These are phyloP conservation scores for Sparidentex hasta DNA, from an alignment of 2,797 vertebrate species.

Conservation along the genomic window DNA sequence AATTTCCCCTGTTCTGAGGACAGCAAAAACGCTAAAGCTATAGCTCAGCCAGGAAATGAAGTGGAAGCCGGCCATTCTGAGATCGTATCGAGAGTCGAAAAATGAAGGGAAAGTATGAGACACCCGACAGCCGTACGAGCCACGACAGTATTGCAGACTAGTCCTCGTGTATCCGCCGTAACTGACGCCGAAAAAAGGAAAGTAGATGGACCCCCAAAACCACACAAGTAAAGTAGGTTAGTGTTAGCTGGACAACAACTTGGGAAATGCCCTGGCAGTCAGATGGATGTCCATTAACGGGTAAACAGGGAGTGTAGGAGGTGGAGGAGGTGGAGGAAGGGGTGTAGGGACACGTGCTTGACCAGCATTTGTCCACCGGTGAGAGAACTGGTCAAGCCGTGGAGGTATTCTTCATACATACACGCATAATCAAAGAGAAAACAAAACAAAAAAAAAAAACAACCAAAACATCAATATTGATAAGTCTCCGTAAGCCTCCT, in stretches of 20 bases:
- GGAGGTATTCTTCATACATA: conserved; percentile 83
- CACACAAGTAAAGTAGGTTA: conserved; percentile 57
- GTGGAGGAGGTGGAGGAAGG: neutral
- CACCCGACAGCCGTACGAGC: conserved; percentile 27
- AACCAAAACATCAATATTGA: conserved; percentile 43
- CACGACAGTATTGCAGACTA: conserved; percentile 48
- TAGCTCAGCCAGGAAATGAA: conserved; percentile 48
- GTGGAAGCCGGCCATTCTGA: conserved; percentile 44
- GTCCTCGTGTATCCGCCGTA: conserved; percentile 44
- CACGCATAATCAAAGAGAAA: conserved; percentile 21
- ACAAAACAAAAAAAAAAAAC: conserved; percentile 20
- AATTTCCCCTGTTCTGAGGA: conserved; percentile 28
- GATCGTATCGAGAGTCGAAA: conserved; percentile 29
- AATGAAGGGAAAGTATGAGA: conserved; percentile 39
- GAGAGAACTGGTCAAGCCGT: conserved; percentile 71
- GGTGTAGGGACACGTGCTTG: conserved; percentile 47
- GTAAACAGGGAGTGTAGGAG: conserved; percentile 61
- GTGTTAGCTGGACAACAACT: conserved; percentile 70
- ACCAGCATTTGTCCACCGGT: conserved; percentile 71
- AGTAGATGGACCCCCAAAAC: conserved; percentile 60
- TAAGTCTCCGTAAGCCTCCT: conserved; percentile 68
- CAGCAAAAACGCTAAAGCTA: conserved; percentile 46
- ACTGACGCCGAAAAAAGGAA: conserved; percentile 42
- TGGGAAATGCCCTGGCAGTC: conserved; percentile 77
- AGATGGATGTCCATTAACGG: conserved; percentile 64